A percentile compares a stretch with the other conserved stretches of the same genome.
Conservation (phyloP, 1,140 invertebrate species). For the Ceratosolen fusciceps region DNA sequence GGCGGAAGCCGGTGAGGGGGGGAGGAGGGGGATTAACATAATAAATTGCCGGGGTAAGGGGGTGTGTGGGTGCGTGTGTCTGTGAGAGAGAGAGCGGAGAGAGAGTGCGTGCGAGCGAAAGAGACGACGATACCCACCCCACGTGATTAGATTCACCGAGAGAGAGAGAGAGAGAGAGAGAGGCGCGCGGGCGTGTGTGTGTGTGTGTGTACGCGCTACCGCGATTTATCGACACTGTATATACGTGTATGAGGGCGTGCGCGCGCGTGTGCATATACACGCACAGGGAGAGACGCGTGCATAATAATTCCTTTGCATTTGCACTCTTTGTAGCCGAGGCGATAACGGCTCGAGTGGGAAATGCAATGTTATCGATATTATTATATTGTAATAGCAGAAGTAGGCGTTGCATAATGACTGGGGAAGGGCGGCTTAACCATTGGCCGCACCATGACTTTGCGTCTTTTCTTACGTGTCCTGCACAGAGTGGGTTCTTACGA, state of each 20-base stretch:
- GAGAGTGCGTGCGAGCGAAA: background rate
- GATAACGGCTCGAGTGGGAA: conserved; percentile 6
- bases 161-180: too few relatives aligned
- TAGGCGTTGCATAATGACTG: conserved; percentile 36
- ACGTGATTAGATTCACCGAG: too few relatives aligned
- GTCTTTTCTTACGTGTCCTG: conserved; percentile 8
- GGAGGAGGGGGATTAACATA: background rate
- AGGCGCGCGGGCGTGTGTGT: too few relatives aligned
- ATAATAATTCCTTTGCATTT: conserved; percentile 2
- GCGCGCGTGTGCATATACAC: too few relatives aligned
- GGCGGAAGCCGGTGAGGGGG: too few relatives aligned
- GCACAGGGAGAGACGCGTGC: background rate
- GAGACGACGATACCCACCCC: background rate
- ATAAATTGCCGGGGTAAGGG: background rate
- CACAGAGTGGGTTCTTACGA: conserved; percentile 2
- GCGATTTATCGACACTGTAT: too few relatives aligned
- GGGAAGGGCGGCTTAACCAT: conserved; percentile 13
- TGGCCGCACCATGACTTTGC: conserved; percentile 5
- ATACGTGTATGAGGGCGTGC: too few relatives aligned
- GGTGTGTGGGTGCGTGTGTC: background rate
- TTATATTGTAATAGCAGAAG: conserved; percentile 23
- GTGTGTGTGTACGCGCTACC: too few relatives aligned
- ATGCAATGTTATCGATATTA: conserved; percentile 43
- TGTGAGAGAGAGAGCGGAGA: background rate
- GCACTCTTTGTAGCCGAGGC: background rate